Percentiles rank a stretch among this genome's conserved stretches.
phyloP scores from a whole-genome alignment of 2,113 vertebrate species.

The Neoarius graeffei region DNA sequence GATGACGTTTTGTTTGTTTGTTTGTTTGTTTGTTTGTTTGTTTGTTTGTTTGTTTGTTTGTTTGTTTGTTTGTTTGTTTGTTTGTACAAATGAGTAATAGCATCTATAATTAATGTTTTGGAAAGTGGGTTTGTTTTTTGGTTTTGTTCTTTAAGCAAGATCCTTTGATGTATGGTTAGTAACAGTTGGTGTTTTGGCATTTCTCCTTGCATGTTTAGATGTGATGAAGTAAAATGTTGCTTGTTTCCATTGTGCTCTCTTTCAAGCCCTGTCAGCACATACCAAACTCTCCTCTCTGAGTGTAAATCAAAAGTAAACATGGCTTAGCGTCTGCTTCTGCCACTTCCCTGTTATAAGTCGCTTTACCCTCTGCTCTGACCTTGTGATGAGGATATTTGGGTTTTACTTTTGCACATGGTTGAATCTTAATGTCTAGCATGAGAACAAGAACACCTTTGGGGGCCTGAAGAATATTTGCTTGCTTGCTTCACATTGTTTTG shows the following conservation, averaged over 20 bases:
- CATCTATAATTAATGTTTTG: background rate
- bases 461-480: background rate
- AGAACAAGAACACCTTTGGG: background rate
- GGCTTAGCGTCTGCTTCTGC: background rate
- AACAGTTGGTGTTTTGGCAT: background rate
- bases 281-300: background rate
- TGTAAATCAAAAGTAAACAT: conserved; percentile 39
- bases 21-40: too few species aligned
- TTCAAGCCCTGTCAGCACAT: conserved; percentile 19
- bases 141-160: background rate
- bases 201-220: conserved; percentile 8
- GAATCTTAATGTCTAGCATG: background rate
- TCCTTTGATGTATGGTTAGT: background rate
- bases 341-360: conserved; percentile 1
- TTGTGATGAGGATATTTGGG: background rate
- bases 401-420: background rate
- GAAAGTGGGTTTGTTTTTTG: background rate
- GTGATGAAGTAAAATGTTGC: background rate
- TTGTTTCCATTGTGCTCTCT: conserved; percentile 43
- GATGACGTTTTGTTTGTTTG: too few species aligned
- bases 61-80: too few species aligned
- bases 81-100: background rate
- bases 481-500: background rate
- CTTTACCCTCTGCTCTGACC: background rate
- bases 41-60: too few species aligned